Evolutionary conservation across 1,140 invertebrate genomes (phyloP).

Genomic region (Bombus affinis): DNA sequence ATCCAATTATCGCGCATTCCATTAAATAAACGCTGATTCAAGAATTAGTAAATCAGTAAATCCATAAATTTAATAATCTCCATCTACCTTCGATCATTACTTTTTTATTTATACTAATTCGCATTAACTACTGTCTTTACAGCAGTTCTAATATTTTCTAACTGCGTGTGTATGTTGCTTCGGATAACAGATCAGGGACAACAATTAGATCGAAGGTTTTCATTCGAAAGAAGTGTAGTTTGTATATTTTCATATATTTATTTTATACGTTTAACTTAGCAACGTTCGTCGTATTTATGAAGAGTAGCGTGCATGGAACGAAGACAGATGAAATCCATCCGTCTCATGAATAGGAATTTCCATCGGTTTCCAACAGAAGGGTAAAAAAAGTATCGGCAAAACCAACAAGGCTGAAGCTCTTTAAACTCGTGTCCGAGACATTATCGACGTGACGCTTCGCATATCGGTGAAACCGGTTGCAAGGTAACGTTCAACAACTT

Average conservation of each 20-base stretch:
- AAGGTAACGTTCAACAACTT: conserved; percentile 10
- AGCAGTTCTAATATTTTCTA: no score
- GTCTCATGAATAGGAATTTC: conserved; percentile 23
- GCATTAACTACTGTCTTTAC: no score
- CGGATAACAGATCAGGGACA: no score
- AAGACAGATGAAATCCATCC: neutral
- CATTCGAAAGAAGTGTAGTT: neutral
- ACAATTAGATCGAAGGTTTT: neutral
- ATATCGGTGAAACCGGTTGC: conserved; percentile 41
- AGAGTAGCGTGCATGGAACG: neutral
- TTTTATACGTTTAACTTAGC: neutral
- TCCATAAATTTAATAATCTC: no score
- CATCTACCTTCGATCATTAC: no score
- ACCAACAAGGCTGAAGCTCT: neutral
- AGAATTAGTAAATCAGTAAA: no score
- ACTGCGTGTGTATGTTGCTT: no score
- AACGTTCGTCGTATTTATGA: neutral
- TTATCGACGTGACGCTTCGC: conserved; percentile 16
- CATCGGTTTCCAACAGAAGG: neutral
- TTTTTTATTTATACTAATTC: no score
- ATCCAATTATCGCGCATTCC: no score
- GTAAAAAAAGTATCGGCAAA: neutral
- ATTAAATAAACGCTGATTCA: no score
- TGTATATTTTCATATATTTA: no score
- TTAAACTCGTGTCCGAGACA: conserved; percentile 29